These are phyloP conservation scores for Eremophila alpestris DNA, from an alignment of 2,797 vertebrate species.

Conservation along the genomic window DNA sequence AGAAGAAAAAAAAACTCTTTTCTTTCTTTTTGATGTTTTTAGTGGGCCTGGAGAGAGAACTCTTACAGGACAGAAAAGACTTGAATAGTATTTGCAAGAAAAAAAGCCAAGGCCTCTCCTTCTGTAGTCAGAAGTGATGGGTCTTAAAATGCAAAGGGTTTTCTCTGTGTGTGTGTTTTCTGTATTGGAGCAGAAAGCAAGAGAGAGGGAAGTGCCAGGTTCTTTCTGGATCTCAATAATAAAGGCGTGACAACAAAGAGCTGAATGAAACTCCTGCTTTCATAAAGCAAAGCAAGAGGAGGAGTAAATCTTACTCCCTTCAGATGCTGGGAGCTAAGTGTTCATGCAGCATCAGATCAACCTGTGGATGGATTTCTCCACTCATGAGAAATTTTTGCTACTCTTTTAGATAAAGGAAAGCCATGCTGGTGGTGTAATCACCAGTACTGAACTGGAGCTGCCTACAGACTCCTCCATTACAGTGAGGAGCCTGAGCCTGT, in stretches of 20 bases:
- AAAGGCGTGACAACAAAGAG: neutral
- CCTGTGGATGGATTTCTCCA: neutral
- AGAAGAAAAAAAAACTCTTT: neutral
- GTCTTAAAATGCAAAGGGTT: neutral
- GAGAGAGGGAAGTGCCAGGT: neutral
- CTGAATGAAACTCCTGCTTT: neutral
- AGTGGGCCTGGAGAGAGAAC: neutral
- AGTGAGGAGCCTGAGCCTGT: neutral
- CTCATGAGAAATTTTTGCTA: neutral
- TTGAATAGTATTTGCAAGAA: neutral
- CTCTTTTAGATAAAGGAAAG: neutral
- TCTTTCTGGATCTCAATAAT: neutral
- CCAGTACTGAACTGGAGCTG: neutral
- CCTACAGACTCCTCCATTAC: neutral
- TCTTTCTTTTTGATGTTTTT: neutral
- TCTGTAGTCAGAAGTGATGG: neutral
- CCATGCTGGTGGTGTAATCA: neutral
- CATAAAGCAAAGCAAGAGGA: neutral
- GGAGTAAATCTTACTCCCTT: neutral
- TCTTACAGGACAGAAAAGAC: neutral
- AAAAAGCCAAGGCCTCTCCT: neutral
- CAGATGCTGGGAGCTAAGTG: neutral
- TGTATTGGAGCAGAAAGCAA: neutral
- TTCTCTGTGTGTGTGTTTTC: neutral
- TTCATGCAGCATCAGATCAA: neutral